Conservation (phyloP, 1,140 invertebrate genomes). For the Bombus difficillimus region DNA sequence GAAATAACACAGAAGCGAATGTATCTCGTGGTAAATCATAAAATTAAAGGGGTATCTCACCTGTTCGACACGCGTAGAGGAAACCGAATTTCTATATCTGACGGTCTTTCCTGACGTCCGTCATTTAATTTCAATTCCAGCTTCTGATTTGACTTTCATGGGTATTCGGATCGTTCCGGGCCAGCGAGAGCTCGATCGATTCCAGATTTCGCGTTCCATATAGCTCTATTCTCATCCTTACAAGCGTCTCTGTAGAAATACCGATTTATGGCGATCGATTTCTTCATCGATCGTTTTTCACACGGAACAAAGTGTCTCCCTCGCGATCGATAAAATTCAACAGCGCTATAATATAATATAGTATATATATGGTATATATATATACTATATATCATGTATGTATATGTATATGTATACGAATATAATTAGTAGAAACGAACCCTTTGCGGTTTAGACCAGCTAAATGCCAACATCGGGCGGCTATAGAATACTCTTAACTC, state of each 20-base stretch:
- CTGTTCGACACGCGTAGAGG: neutral
- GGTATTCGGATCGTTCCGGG: constrained; percentile 29
- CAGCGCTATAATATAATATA: constrained; percentile 47
- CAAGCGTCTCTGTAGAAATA: constrained; percentile 64
- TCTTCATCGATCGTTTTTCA: constrained; percentile 20
- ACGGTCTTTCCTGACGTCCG: neutral
- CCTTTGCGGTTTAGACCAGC: constrained; percentile 76
- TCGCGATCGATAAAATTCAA: constrained; percentile 63
- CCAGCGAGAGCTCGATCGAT: constrained; percentile 41
- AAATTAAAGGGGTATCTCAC: neutral
- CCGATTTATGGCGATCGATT: constrained; percentile 50
- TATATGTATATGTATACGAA: constrained; percentile 25
- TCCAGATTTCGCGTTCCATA: neutral
- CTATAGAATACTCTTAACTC: constrained; percentile 63
- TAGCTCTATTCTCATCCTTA: constrained; percentile 19
- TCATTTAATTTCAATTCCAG: constrained; percentile 34
- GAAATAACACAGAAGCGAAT: neutral
- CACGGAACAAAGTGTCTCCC: constrained; percentile 54
- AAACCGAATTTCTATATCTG: neutral
- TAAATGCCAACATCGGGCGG: constrained; percentile 69
- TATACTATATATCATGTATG: constrained; percentile 24
- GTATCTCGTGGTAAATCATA: neutral
- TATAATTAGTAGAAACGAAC: constrained; percentile 67
- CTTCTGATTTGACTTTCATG: constrained; percentile 27
- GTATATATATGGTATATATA: constrained; percentile 13